Evolutionary conservation across 2,113 vertebrate species (phyloP).

Genomic region (Arenaria interpres): DNA sequence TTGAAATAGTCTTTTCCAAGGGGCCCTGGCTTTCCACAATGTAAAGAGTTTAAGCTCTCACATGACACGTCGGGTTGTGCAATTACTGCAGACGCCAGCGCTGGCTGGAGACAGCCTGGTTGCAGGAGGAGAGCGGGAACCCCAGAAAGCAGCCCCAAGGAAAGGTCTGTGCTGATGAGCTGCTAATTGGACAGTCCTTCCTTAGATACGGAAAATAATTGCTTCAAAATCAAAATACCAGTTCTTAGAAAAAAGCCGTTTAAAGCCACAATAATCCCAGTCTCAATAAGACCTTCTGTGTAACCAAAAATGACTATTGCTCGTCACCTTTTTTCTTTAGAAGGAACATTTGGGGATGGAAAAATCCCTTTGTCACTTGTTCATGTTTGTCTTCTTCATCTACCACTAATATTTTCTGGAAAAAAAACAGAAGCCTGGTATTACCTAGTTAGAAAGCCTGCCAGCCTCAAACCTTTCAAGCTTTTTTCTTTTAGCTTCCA

Average conservation of each 20-base stretch:
- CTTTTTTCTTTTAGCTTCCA: neutral
- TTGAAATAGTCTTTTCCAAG: neutral
- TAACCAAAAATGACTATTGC: neutral
- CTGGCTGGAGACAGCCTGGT: neutral
- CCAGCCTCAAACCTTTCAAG: neutral
- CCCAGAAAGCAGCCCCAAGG: neutral
- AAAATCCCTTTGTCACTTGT: neutral
- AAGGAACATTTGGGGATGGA: neutral
- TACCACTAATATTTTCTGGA: neutral
- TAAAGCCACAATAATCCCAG: neutral
- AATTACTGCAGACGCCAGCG: neutral
- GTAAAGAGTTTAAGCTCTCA: constrained; percentile 15
- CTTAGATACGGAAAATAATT: neutral
- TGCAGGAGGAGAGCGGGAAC: neutral
- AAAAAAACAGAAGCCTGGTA: neutral
- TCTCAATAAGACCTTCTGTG: neutral
- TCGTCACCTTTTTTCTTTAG: neutral
- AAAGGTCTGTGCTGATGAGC: neutral
- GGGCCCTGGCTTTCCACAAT: neutral
- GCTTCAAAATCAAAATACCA: neutral
- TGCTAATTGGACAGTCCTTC: neutral
- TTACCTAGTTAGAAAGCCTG: neutral
- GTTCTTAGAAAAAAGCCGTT: neutral
- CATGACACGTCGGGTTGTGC: neutral
- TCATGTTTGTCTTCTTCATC: neutral